These are phyloP conservation scores for Pyxicephalus adspersus DNA, from an alignment of 2,113 vertebrate genomes.

Conservation along the genomic window DNA sequence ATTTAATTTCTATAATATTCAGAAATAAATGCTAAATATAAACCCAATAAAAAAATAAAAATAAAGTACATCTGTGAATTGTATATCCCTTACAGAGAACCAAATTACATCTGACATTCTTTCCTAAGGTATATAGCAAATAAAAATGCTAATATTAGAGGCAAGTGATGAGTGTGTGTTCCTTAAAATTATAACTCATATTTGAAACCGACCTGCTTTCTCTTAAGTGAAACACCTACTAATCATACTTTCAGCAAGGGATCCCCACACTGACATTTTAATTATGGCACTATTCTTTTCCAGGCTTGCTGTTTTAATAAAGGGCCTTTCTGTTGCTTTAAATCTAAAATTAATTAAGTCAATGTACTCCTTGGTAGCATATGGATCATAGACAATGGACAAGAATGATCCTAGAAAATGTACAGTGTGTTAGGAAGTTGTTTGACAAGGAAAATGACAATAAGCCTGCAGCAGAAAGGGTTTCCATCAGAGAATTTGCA, in stretches of 20 bases:
- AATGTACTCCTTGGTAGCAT: conserved; percentile 65
- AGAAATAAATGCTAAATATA: not conserved
- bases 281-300: conserved; percentile 69
- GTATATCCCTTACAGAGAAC: conserved; percentile 40
- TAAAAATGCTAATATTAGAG: conserved; percentile 55
- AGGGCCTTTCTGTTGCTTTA: conserved; percentile 72
- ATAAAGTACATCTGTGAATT: conserved; percentile 35
- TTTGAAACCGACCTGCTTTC: conserved; percentile 62
- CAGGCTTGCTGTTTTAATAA: conserved; percentile 60
- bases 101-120: conserved; percentile 51
- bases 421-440: conserved; percentile 54
- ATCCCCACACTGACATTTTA: conserved; percentile 70
- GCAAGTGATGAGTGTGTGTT: conserved; percentile 46
- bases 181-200: conserved; percentile 62
- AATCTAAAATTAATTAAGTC: conserved; percentile 75
- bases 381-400: conserved; percentile 66
- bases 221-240: conserved; percentile 67
- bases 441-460: conserved; percentile 51
- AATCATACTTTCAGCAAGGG: conserved; percentile 70
- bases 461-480: conserved; percentile 51
- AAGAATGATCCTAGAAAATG: conserved; percentile 67
- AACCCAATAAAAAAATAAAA: conserved; percentile 52
- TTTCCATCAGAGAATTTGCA: conserved; percentile 30
- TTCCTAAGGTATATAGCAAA: conserved; percentile 53
- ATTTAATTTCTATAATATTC: not conserved